These are phyloP conservation scores for Percopsis omiscomaycus DNA, from an alignment of 2,797 vertebrate genomes.

Conservation along the genomic window DNA sequence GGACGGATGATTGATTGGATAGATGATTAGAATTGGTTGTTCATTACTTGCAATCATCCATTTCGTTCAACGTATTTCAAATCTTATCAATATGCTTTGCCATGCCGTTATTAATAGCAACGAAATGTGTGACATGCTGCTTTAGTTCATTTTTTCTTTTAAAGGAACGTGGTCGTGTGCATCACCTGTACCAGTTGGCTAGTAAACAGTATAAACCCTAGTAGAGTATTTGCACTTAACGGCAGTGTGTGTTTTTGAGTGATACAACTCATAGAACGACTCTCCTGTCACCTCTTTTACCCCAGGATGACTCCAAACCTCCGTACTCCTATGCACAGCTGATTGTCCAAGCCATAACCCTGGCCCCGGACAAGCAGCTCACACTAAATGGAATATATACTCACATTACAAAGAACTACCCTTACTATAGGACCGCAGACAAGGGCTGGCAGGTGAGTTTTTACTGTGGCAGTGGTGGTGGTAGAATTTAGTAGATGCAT, in stretches of 20 bases:
- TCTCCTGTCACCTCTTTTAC: neutral
- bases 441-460: slow-evolving; percentile 95
- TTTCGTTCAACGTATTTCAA: too few relatives aligned
- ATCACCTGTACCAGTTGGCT: too few relatives aligned
- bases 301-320: slow-evolving; percentile 93
- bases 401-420: slow-evolving; percentile 97
- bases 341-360: slow-evolving; percentile 94
- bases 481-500: too few relatives aligned
- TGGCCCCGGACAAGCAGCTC: slow-evolving; percentile 95
- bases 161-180: too few relatives aligned
- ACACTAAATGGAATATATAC: slow-evolving; percentile 97
- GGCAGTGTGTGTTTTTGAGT: neutral
- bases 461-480: neutral
- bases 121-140: too few relatives aligned
- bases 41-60: too few relatives aligned
- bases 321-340: slow-evolving; percentile 97
- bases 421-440: slow-evolving; percentile 96
- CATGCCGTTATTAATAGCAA: too few relatives aligned
- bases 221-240: too few relatives aligned
- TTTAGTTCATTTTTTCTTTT: too few relatives aligned
- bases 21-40: too few relatives aligned
- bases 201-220: too few relatives aligned
- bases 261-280: neutral
- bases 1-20: neutral
- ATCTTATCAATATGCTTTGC: too few relatives aligned